A percentile compares a stretch with the other conserved stretches of the same genome.
Evolutionary conservation across 2,888 invertebrate species (phyloP).

Genomic region (Charanyca ferruginea): DNA sequence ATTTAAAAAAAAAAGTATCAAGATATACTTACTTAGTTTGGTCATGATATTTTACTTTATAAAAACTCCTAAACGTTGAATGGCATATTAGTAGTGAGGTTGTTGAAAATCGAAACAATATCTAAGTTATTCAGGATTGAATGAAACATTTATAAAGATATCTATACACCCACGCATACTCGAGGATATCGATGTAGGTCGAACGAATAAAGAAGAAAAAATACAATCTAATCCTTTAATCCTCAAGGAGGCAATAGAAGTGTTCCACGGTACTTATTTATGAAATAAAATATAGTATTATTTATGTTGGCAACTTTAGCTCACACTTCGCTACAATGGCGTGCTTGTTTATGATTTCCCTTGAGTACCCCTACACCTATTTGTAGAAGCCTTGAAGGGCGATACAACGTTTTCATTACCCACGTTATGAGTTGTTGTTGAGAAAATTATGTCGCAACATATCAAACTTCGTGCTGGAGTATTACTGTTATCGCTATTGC

Average conservation of each 20-base stretch:
- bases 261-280: slow-evolving; percentile 58
- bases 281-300: slow-evolving; percentile 66
- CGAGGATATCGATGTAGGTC: slow-evolving; percentile 13
- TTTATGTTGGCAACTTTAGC: slow-evolving; percentile 66
- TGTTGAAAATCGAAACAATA: not conserved
- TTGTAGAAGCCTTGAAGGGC: slow-evolving; percentile 67
- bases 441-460: slow-evolving; percentile 60
- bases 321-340: slow-evolving; percentile 66
- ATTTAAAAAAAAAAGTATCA: too few relatives aligned
- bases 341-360: slow-evolving; percentile 69
- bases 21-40: too few relatives aligned
- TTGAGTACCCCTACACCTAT: slow-evolving; percentile 64
- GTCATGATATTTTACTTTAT: too few relatives aligned
- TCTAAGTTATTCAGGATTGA: not conserved
- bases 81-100: not conserved
- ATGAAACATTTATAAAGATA: slow-evolving; percentile 11
- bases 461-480: slow-evolving; percentile 45
- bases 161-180: slow-evolving; percentile 3
- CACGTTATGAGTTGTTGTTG: slow-evolving; percentile 60
- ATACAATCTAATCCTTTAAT: slow-evolving; percentile 57
- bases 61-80: not conserved
- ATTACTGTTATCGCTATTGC: slow-evolving; percentile 22
- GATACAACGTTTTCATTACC: slow-evolving; percentile 68
- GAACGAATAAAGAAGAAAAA: slow-evolving; percentile 48
- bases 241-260: slow-evolving; percentile 62